These are phyloP conservation scores for Drosophila pegasa DNA, from an alignment of 2,888 invertebrate genomes.

Conservation along the genomic window DNA sequence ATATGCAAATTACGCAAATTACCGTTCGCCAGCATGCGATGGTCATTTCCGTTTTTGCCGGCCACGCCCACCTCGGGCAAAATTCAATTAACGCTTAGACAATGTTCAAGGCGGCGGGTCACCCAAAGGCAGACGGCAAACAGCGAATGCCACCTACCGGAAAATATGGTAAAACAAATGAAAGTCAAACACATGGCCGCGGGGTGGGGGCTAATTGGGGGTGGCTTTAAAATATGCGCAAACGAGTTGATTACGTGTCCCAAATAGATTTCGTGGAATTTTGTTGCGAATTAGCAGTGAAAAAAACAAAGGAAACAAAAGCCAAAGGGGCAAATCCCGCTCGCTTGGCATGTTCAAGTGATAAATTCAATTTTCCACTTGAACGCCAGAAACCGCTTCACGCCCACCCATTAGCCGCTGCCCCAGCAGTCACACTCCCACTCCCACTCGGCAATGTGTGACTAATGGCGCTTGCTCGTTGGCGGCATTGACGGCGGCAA, in stretches of 20 bases:
- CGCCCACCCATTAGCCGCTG: constrained; percentile 10
- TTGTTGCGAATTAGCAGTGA: constrained; percentile 59
- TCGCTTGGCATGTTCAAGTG: constrained; percentile 77
- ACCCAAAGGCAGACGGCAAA: background rate
- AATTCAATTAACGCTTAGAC: constrained; percentile 73
- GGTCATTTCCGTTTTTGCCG: constrained; percentile 54
- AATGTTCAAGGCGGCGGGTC: constrained; percentile 52
- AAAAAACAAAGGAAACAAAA: constrained; percentile 28
- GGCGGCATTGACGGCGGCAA: constrained; percentile 66
- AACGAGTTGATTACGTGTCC: constrained; percentile 81
- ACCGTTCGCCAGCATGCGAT: constrained; percentile 55
- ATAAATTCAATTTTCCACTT: constrained; percentile 80
- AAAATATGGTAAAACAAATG: constrained; percentile 62
- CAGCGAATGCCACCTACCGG: constrained; percentile 35
- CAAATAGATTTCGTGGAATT: constrained; percentile 68
- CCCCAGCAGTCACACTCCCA: background rate
- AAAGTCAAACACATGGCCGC: constrained; percentile 5
- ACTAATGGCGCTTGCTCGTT: constrained; percentile 74
- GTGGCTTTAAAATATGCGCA: constrained; percentile 62
- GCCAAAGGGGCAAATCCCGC: constrained; percentile 34
- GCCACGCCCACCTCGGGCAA: constrained; percentile 61
- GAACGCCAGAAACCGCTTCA: constrained; percentile 61
- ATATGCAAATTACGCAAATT: constrained; percentile 75
- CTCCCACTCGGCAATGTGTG: constrained; percentile 53
- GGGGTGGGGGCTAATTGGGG: background rate